Base-by-base conservation (phyloP, 2,888 invertebrate species). In the Perithous albicinctus region DNA sequence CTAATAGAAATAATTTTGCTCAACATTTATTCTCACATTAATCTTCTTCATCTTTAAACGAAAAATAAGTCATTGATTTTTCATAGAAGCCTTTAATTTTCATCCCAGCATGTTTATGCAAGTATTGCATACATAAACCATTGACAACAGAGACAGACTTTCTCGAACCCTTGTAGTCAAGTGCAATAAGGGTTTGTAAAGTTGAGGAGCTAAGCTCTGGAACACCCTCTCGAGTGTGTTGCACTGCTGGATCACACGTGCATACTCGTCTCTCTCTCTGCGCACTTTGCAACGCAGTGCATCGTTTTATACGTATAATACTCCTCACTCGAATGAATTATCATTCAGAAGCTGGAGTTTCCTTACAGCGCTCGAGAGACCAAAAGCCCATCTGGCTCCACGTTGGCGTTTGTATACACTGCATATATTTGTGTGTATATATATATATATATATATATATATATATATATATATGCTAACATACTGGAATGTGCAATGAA, bases 271-370 rank as follows among this genome's bases (percentile, higher is more conserved):
- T 3, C 56, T 73, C 69, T 78, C 81, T 81, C 69, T 69, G 77
- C 78, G 61, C 63, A 41, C 46, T 66, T 2, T 51, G 18, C 48
- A 72, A 64, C 61, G 20, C 12, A 8, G 61, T 48, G 12, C 8
- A 35, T 29, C 48, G 23, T 54, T 46, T 0, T 35, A 38, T 29
- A 46, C 15, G 4, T 46, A 35, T 76, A n/a, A 61, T 66, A 41
- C 75, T 64, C 26, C 46, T 48, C 79, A 73, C 78, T 81, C 63
- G 69, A 76, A 41, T 32, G 46, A 77, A 77, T 81, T 81, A 78
- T 78, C 78, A 69, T 64, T 64, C 67, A 41, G 54, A 54, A 69
- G 69, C 69, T 20, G 48, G n/a, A 51, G 29, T 38, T 51, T 69
- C 23, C 23, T 18, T 23, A n/a, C n/a, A 54, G 69, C 32, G 38